Conservation (phyloP, 2,797 vertebrate species). For the Synaphobranchus kaupii region DNA sequence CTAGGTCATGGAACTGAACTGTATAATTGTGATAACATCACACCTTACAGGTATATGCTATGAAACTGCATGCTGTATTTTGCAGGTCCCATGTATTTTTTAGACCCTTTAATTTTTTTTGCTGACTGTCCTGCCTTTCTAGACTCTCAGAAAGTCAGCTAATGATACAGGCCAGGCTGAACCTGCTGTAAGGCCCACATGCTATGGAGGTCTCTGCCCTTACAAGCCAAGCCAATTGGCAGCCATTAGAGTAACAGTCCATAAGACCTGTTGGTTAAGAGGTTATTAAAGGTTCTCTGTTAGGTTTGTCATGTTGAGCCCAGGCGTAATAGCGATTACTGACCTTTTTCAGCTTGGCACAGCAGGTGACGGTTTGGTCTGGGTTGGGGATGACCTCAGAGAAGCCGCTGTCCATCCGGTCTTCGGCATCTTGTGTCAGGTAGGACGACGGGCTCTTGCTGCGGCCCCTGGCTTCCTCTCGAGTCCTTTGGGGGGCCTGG, state of each 20-base stretch:
- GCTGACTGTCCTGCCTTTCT: neutral
- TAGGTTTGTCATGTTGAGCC: neutral
- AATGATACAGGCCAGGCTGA: neutral
- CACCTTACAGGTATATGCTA: neutral
- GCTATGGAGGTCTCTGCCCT: neutral
- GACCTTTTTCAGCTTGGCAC: constrained; percentile 65
- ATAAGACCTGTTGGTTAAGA: too few relatives aligned
- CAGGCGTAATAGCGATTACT: constrained; percentile 31
- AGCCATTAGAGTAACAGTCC: too few relatives aligned
- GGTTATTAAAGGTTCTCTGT: too few relatives aligned
- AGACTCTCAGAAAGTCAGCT: neutral
- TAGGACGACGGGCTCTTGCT: constrained; percentile 41
- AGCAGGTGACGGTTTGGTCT: constrained; percentile 20
- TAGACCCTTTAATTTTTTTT: neutral
- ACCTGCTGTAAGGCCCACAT: neutral
- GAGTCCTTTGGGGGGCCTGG: constrained; percentile 74
- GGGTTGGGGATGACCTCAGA: constrained; percentile 49
- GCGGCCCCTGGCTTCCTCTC: neutral
- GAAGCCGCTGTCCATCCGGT: constrained; percentile 73
- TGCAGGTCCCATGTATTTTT: neutral
- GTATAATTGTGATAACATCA: neutral
- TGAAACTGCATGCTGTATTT: neutral
- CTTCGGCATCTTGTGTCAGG: constrained; percentile 61
- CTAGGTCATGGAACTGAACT: neutral
- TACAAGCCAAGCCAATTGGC: neutral